phyloP scores from a whole-genome alignment of 2,113 vertebrate genomes.

The Peromyscus leucopus region DNA sequence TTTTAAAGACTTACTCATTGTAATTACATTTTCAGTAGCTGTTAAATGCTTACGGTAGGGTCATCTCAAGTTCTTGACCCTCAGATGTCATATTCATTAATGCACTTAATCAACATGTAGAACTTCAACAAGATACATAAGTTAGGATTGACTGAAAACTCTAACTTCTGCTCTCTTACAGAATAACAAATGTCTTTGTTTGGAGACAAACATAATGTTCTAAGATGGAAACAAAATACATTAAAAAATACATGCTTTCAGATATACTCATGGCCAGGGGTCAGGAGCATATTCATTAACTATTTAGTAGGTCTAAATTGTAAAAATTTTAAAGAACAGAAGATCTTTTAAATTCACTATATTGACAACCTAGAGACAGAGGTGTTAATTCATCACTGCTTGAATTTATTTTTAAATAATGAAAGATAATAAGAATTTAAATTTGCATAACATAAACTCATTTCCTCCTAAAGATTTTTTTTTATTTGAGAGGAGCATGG shows the following conservation, averaged over 20 bases:
- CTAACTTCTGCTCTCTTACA: background rate
- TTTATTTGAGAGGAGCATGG: background rate
- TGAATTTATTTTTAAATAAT: constrained; percentile 17
- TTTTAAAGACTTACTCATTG: background rate
- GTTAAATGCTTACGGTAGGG: background rate
- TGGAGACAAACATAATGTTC: background rate
- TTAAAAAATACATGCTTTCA: background rate
- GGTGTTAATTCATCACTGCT: background rate
- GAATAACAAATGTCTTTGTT: background rate
- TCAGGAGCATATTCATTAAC: background rate
- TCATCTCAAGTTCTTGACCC: background rate
- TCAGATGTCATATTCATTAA: background rate
- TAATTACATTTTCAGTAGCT: background rate
- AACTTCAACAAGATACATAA: background rate
- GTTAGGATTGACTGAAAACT: background rate
- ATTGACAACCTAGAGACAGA: background rate
- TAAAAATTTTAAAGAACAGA: background rate
- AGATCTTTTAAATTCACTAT: background rate
- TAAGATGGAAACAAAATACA: background rate
- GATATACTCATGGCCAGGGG: background rate
- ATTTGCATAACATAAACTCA: background rate
- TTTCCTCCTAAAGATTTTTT: background rate
- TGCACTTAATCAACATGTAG: background rate
- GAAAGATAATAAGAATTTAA: background rate
- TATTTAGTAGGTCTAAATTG: background rate